Base-by-base conservation (phyloP, 1,140 invertebrate species). In the Pachyrhynchus sulphureomaculatus region DNA sequence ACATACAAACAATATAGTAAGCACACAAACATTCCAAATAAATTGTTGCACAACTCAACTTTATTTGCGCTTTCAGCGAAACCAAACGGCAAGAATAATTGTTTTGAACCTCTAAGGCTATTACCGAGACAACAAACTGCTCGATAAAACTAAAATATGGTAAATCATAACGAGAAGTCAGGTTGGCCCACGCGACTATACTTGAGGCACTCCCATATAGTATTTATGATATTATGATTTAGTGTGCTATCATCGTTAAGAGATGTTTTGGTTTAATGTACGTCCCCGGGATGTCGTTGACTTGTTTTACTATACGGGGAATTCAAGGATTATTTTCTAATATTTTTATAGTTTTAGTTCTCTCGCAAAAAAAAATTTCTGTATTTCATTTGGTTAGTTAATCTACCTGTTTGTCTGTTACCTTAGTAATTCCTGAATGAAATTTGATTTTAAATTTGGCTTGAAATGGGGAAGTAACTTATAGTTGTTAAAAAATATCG, bases 141-240 rank as follows among this genome's bases (percentile, higher is more conserved):
- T 37, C 57, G 57, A 59, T 59, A 59, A 59, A 59, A 59, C 57
- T 59, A 47, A 59, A 59, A 48, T 59, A 59, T 47, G 21, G 47
- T 47, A 59, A 59, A 21, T 47, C 57, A 52, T 59, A 59, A 59
- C 57, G 57, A 59, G 57, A 59, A 59, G 57, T 59, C 57, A 51
- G 37, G 57, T 52, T 59, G 57, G 57, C 57, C 57, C 57, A 59
- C 57, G 47, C 57, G 57, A 59, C 57, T 34, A 23, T 59, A 49
- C 57, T 51, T 29, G 36, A 33, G 48, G 47, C 57, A 59, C 57
- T 42, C 57, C 57, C 57, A 51, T 49, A 42, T 39, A 41, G 2
- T 41, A 59, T 59, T 59, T 59, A 59, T 59, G 57, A 49, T 59
- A 18, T 59, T 59, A 48, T 59, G 57, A 59, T 59, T 59, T 59